Evolutionary conservation across 2,113 vertebrate genomes (phyloP), one percentile per base, ranked within the genome.

Genomic region (Rynchops niger): DNA sequence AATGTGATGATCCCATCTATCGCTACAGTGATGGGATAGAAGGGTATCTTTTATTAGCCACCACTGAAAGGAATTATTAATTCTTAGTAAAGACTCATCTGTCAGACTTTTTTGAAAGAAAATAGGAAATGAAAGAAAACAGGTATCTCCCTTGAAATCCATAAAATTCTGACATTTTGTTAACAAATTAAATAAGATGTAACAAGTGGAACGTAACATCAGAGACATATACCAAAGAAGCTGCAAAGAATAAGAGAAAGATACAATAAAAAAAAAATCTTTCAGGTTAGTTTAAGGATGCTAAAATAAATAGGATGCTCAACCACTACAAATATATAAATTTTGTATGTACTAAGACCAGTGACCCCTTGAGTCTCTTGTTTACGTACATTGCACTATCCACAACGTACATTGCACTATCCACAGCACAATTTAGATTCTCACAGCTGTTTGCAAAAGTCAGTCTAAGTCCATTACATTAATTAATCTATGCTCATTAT

Each of bases 401-500:
- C n/a, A 58, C 67, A 88, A 34, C 74, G 47, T 71, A 63, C 18
- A 38, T 71, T 92, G 9, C 23, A 52, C 34, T 63, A 40, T 58
- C 9, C n/a, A 58, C 67, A 88, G 47, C 42, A 88, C 42, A 94
- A 79, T 88, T 93, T 94, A 79, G 45, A 66, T 88, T 84, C 29
- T 67, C 66, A 82, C 59, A 95, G 83, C 81, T 93, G 81, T 73
- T 95, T 62, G 20, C 38, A 76, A 58, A 95, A 97, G 42, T 83
- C 83, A 88, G 38, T 49, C 49, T 86, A 93, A 84, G 84, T 56
- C 72, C 56, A 88, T 73, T 91, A 78, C 45, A 83, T 81, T 94
- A 97, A 96, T 96, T 97, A 96, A 94, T 94, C 59, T 80, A 5
- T 49, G 43, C 38, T 93, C 59, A 90, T 95, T 92, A 95, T 52